Percentiles rank a stretch among this genome's conserved stretches.
phyloP scores from a whole-genome alignment of 2,113 vertebrate species.

The Tragelaphus imberbis region DNA sequence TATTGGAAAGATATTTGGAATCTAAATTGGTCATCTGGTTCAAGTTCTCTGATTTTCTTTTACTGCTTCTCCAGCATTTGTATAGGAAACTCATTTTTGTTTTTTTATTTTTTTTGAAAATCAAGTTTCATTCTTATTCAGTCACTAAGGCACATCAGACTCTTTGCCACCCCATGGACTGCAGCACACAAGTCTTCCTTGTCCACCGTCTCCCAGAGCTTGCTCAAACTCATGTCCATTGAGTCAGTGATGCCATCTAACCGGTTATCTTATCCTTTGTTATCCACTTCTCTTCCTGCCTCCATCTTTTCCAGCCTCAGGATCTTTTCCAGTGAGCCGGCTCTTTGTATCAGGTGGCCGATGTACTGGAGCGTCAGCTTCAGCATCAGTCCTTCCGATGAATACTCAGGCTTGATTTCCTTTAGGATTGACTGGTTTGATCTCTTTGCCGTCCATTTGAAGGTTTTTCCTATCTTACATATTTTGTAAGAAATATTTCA shows the following conservation, averaged over 20 bases:
- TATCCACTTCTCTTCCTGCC: not conserved
- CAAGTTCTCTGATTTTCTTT: not conserved
- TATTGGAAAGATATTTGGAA: not conserved
- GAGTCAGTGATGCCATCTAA: not conserved
- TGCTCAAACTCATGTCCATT: not conserved
- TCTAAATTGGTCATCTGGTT: not conserved
- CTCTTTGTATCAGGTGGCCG: not conserved
- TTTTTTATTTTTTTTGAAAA: not conserved
- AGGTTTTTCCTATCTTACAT: not conserved
- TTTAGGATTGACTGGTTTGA: not conserved
- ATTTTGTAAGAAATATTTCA: conserved; percentile 11
- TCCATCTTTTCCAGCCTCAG: not conserved
- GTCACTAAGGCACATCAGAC: not conserved
- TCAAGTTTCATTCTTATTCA: not conserved
- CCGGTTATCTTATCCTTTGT: not conserved
- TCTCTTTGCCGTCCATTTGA: not conserved
- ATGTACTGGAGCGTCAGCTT: not conserved
- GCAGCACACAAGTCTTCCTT: not conserved
- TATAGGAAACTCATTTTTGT: not conserved
- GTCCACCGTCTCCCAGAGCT: not conserved
- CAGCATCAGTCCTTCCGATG: not conserved
- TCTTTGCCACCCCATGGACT: not conserved
- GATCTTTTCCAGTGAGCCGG: not conserved
- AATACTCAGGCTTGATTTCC: not conserved
- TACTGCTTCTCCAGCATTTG: not conserved